Evolutionary conservation across 2,797 vertebrate genomes (phyloP), one percentile per base, ranked within the genome.

Genomic region (Distichodus sexfasciatus): DNA sequence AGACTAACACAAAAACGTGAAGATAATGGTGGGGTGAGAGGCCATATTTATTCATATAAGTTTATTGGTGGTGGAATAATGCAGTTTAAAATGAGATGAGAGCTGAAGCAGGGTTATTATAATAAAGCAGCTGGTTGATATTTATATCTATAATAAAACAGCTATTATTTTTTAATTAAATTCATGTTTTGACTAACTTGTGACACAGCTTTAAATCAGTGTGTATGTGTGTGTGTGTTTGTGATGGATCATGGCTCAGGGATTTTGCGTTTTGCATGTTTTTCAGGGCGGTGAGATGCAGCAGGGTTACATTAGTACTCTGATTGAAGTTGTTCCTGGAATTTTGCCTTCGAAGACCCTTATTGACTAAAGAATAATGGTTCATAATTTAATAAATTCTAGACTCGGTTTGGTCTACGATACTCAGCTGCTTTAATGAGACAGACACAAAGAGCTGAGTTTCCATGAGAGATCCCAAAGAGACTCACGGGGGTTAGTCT

Each of bases 261-360:
- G 38, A 57, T 85, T 87, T 85, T 84, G 72, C 63, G 75, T 61
- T 82, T 83, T 80, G 55, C 17, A 51, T 53, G 38, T 57, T 60
- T n/a, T 61, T 29, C 24, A 28, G 69, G 46, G 72, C 76, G 72
- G 80, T 81, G 75, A 35, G 69, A 48, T 69, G 77, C 87, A 88
- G 79, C 78, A 83, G 81, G 82, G 76, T 87, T 86, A 54, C 65
- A 89, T 89, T 86, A 87, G 78, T 57, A 44, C 48, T 75, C 80
- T 80, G 72, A 85, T 84, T 82, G 69, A 75, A 74, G 61, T 48
- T 69, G 75, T 83, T 78, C 71, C 62, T 65, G 53, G 46, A 76
- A 73, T 76, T 50, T 44, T 47, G 63, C 47, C 58, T 69, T 58
- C 46, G 57, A 54, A 67, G 38, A 66, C 17, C 31, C 43, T 59